phyloP scores from a whole-genome alignment of 2,888 invertebrate species.

The Exephanes ischioxanthus region DNA sequence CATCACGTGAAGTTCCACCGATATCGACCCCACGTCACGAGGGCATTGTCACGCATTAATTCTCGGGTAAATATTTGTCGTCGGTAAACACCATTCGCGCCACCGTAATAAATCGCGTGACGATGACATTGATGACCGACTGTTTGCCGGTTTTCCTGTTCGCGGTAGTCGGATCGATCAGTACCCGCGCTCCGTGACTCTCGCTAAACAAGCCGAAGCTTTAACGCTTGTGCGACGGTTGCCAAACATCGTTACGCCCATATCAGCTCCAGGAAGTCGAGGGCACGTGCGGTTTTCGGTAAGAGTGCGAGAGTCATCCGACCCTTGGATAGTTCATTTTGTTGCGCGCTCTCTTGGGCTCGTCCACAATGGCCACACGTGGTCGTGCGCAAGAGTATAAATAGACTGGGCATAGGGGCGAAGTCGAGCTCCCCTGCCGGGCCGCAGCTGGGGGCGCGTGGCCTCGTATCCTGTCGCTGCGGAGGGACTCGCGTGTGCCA shows the following conservation, averaged over 20 bases:
- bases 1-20: neutral
- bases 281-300: constrained; percentile 12
- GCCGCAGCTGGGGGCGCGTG: constrained; percentile 62
- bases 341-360: neutral
- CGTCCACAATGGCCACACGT: constrained; percentile 41
- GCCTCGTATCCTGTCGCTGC: constrained; percentile 43
- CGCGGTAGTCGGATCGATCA: constrained; percentile 22
- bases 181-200: neutral
- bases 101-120: constrained; percentile 1
- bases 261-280: neutral
- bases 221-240: neutral
- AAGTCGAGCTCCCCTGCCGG: constrained; percentile 28
- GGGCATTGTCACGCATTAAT: constrained; percentile 8
- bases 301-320: neutral
- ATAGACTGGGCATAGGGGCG: constrained; percentile 28
- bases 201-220: neutral
- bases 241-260: constrained; percentile 13
- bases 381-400: constrained; percentile 45
- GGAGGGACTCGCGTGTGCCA: constrained; percentile 56
- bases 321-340: constrained; percentile 2
- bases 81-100: constrained; percentile 2
- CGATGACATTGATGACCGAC: neutral
- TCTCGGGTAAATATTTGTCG: constrained; percentile 34
- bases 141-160: neutral
- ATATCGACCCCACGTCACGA: neutral